phyloP scores from a whole-genome alignment of 2,113 vertebrate genomes.

The Scopus umbretta region DNA sequence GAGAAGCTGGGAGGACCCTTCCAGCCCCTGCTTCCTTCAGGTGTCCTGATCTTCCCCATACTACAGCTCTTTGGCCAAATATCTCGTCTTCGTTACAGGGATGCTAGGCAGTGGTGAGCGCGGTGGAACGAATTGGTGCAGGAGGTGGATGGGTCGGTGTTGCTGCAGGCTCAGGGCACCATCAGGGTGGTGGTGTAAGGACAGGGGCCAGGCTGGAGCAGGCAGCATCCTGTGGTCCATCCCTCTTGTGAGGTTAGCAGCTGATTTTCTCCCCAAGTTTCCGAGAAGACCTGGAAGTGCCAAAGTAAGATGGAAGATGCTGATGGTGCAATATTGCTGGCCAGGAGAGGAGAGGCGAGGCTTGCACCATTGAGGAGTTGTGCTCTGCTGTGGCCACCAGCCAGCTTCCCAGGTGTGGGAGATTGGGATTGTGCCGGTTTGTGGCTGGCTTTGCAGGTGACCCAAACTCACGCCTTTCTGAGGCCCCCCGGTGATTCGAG shows the following conservation, averaged over 20 bases:
- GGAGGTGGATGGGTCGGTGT: too few relatives aligned
- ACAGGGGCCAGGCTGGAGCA: background rate
- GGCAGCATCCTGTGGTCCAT: background rate
- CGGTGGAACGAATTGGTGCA: too few relatives aligned
- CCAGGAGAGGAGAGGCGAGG: background rate
- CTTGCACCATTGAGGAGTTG: background rate
- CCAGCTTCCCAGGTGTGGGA: background rate
- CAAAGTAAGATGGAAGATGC: background rate
- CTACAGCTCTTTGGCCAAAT: background rate
- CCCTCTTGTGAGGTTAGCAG: background rate
- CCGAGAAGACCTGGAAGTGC: background rate
- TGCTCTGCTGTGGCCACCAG: background rate
- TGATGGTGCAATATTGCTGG: background rate
- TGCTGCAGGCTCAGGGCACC: background rate
- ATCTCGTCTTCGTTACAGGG: accelerated
- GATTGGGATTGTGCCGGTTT: accelerated
- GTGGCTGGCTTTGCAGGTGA: background rate
- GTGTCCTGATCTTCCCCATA: background rate
- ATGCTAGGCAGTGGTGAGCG: background rate
- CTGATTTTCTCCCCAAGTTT: background rate
- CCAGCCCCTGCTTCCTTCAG: background rate
- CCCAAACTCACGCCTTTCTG: background rate
- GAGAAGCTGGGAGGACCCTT: background rate
- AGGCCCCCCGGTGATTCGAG: background rate
- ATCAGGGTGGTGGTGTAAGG: background rate